A percentile compares a stretch with the other conserved stretches of the same genome.
phyloP scores from a whole-genome alignment of 1,140 invertebrate species.

The Chionoecetes opilio region DNA sequence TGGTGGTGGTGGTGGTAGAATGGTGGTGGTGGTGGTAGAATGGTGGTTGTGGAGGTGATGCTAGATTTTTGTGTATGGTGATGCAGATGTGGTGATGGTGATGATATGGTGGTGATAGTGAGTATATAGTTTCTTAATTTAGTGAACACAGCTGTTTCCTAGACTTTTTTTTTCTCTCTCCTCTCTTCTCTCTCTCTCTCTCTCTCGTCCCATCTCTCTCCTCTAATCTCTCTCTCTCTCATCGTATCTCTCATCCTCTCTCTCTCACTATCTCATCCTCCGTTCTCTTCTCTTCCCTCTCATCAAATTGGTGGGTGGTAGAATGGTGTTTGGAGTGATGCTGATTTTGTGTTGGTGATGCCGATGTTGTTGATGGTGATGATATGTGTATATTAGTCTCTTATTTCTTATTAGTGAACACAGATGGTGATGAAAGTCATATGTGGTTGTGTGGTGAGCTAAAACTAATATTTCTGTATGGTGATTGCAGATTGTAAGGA shows the following conservation, averaged over 20 bases:
- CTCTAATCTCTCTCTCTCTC: too few species aligned
- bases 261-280: too few species aligned
- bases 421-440: too few species aligned
- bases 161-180: background rate
- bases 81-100: background rate
- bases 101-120: background rate
- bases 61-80: background rate
- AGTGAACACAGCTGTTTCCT: conserved; percentile 1
- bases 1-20: background rate
- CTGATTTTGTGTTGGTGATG: background rate
- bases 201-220: too few species aligned
- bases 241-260: too few species aligned
- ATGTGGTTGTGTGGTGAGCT: too few species aligned
- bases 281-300: too few species aligned
- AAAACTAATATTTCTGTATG: too few species aligned
- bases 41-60: background rate
- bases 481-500: too few species aligned
- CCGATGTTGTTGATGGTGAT: background rate
- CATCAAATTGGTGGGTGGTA: background rate
- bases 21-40: background rate
- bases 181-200: background rate
- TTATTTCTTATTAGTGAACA: too few species aligned
- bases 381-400: too few species aligned
- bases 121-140: too few species aligned
- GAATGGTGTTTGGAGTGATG: background rate